These are phyloP conservation scores for Axinella damicornis DNA, from an alignment of 37 sponge, comb jelly and placozoan species.

Conservation along the genomic window DNA sequence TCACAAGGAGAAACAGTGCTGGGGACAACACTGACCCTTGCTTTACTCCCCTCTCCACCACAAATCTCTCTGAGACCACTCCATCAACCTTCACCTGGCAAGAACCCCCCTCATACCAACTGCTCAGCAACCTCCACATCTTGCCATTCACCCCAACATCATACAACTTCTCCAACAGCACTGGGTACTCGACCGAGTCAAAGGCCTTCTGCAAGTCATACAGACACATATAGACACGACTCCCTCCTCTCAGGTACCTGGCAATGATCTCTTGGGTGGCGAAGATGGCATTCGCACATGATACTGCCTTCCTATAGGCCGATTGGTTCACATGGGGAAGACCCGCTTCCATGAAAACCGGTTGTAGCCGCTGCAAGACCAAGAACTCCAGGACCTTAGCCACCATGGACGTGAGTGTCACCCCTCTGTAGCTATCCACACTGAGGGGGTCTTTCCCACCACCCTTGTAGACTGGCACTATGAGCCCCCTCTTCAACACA, in stretches of 20 bases:
- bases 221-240: constrained; percentile 19
- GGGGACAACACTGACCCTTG: constrained; percentile 20
- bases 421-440: neutral
- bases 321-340: constrained; percentile 22
- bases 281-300: constrained; percentile 21
- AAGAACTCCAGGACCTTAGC: constrained; percentile 14
- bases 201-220: no score
- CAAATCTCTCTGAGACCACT: neutral
- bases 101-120: constrained; percentile 4
- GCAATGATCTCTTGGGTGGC: constrained; percentile 15
- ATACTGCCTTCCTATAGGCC: constrained; percentile 10
- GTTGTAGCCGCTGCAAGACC: neutral
- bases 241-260: constrained; percentile 1
- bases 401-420: neutral
- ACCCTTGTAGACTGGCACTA: constrained; percentile 25
- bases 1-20: constrained; percentile 16
- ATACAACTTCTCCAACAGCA: neutral
- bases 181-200: constrained; percentile 15
- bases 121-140: constrained; percentile 6
- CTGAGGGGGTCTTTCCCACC: constrained; percentile 5
- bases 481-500: constrained; percentile 12
- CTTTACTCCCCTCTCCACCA: constrained; percentile 11
- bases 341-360: neutral
- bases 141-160: constrained; percentile 16
- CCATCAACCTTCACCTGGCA: constrained; percentile 12